These are phyloP conservation scores for Botrylloides violaceus DNA, from an alignment of 23 tunicate species.

Conservation along the genomic window DNA sequence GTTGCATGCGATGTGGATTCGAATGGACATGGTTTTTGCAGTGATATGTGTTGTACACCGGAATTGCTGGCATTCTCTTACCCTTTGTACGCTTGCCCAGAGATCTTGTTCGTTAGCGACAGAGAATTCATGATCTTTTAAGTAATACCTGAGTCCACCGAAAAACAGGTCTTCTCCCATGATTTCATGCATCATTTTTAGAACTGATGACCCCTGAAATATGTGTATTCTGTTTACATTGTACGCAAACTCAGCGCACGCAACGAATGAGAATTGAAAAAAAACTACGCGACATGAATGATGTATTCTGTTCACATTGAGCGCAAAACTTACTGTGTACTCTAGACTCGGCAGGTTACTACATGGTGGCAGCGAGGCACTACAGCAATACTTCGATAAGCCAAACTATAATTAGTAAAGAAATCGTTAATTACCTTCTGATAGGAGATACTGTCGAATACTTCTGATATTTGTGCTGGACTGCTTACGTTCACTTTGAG, in stretches of 20 bases:
- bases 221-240: no score
- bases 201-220: conserved; percentile 61
- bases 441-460: conserved; percentile 71
- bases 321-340: no score
- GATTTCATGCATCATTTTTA: conserved; percentile 45
- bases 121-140: conserved; percentile 27
- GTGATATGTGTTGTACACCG: no score
- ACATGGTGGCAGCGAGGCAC: no score
- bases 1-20: no score
- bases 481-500: conserved; percentile 46
- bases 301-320: neutral
- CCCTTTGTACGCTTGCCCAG: conserved; percentile 61
- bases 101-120: conserved; percentile 65
- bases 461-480: conserved; percentile 68
- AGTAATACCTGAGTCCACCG: conserved; percentile 48
- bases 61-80: no score
- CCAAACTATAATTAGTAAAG: no score
- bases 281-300: neutral
- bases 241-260: no score
- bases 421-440: conserved; percentile 84
- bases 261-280: no score
- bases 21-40: no score
- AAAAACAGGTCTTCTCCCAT: conserved; percentile 72
- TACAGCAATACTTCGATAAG: no score
- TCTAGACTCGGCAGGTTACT: no score